Base-by-base conservation (phyloP, 2,888 invertebrate genomes). In the Eilema caniola region DNA sequence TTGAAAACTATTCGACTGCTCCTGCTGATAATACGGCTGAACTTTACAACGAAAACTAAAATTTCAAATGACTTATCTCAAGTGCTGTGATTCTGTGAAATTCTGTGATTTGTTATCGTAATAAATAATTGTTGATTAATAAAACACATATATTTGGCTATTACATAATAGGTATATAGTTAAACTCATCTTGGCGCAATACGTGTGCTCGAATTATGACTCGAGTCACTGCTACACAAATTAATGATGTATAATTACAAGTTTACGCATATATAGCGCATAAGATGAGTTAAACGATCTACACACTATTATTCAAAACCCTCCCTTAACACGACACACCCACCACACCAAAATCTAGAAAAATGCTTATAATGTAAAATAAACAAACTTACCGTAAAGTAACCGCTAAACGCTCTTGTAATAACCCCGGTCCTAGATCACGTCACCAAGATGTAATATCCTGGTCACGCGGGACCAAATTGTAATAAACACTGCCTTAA, bases 401-500 rank as follows among this genome's bases (percentile, higher is more conserved):
- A 63, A 63, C 69, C 24, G 69, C 63, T 63, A 69, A 69, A 63
- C 63, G 63, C 28, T 28, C n/a, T n/a, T n/a, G n/a, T n/a, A n/a
- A n/a, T n/a, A n/a, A n/a, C n/a, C n/a, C n/a, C n/a, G n/a, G n/a
- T n/a, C n/a, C n/a, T n/a, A n/a, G n/a, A n/a, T n/a, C n/a, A n/a
- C n/a, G n/a, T n/a, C n/a, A n/a, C n/a, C n/a, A n/a, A n/a, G n/a
- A n/a, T n/a, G n/a, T n/a, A n/a, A n/a, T n/a, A n/a, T n/a, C n/a
- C n/a, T n/a, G n/a, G n/a, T n/a, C n/a, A n/a, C n/a, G n/a, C n/a
- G n/a, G n/a, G n/a, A n/a, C n/a, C n/a, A n/a, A n/a, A n/a, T n/a
- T n/a, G n/a, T n/a, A n/a, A n/a, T n/a, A n/a, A n/a, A n/a, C n/a
- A n/a, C n/a, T n/a, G n/a, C n/a, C n/a, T n/a, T n/a, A n/a, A n/a